These are phyloP conservation scores for Acyrthosiphon pisum DNA, from an alignment of 1,140 invertebrate species.

Conservation along the genomic window DNA sequence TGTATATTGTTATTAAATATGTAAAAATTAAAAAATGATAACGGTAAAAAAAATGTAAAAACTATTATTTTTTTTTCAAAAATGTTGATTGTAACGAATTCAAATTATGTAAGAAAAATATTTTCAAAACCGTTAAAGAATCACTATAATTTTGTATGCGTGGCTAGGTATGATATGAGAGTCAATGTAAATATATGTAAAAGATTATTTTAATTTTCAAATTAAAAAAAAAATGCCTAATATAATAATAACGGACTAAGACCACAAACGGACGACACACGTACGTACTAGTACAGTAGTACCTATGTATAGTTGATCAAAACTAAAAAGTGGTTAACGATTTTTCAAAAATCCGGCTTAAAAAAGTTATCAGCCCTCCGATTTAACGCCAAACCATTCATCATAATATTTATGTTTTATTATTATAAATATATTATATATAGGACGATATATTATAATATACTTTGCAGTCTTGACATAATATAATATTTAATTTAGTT, in stretches of 20 bases:
- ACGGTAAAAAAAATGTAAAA: no score
- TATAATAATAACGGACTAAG: not conserved
- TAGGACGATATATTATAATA: not conserved
- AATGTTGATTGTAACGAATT: no score
- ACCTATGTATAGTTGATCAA: not conserved
- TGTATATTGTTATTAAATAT: no score
- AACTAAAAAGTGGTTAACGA: not conserved
- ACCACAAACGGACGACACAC: no score
- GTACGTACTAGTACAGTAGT: not conserved
- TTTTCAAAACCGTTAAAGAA: no score
- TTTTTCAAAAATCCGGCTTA: not conserved
- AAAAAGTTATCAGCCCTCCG: not conserved
- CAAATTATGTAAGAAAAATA: no score
- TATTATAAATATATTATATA: not conserved
- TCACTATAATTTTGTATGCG: no score
- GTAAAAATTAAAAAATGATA: no score
- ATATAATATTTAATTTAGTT: slow-evolving; percentile 4
- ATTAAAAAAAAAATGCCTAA: not conserved
- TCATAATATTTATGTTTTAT: not conserved
- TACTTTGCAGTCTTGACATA: slow-evolving; percentile 8
- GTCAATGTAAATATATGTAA: not conserved
- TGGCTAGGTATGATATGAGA: not conserved
- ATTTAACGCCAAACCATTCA: not conserved
- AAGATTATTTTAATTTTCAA: not conserved
- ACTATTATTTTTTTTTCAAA: no score